phyloP scores from a whole-genome alignment of 2,888 invertebrate species.

The Amphipyra tragopoginis region DNA sequence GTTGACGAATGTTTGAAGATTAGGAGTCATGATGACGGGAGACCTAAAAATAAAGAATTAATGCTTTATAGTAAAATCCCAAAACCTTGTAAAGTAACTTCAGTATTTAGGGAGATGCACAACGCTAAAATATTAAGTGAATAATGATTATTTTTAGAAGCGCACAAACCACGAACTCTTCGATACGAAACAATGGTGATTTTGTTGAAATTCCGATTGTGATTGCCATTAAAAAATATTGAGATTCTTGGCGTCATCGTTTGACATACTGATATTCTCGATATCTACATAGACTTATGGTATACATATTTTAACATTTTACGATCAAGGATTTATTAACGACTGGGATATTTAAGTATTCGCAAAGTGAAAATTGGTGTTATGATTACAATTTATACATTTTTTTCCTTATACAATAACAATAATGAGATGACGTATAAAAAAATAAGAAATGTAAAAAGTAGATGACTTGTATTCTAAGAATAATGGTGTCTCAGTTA shows the following conservation, averaged over 20 bases:
- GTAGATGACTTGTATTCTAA: too few species aligned
- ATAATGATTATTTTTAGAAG: constrained; percentile 52
- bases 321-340: too few species aligned
- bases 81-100: constrained; percentile 20
- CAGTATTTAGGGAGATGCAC: constrained; percentile 22
- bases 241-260: constrained; percentile 26
- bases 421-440: too few species aligned
- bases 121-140: constrained; percentile 18
- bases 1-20: constrained; percentile 91
- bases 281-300: not conserved
- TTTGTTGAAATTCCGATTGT: constrained; percentile 51
- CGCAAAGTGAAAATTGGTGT: too few species aligned
- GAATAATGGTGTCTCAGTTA: too few species aligned
- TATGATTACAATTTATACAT: too few species aligned
- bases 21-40: constrained; percentile 88
- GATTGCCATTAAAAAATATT: constrained; percentile 42
- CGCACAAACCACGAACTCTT: constrained; percentile 36
- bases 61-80: constrained; percentile 2
- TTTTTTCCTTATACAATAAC: too few species aligned
- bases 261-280: constrained; percentile 25
- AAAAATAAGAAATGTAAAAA: too few species aligned
- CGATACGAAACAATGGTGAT: constrained; percentile 54
- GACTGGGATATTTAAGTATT: too few species aligned
- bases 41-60: constrained; percentile 16
- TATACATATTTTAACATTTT: too few species aligned